A percentile compares a stretch with the other conserved stretches of the same genome.
Conservation (phyloP, 2,113 vertebrate species). For the Triplophysa siluroides region DNA sequence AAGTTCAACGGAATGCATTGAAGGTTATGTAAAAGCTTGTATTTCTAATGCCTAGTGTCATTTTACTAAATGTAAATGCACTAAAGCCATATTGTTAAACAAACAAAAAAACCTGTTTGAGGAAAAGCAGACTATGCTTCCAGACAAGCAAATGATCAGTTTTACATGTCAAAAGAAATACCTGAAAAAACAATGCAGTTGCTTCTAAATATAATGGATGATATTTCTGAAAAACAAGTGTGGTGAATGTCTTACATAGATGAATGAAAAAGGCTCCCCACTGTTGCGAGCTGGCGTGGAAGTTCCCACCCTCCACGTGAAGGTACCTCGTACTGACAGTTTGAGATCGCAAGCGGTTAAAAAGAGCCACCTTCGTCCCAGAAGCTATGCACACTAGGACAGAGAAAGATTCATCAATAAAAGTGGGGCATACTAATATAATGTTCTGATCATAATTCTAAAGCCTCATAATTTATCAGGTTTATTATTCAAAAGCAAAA, state of each 20-base stretch:
- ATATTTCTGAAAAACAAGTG: background rate
- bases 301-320: conserved; percentile 97
- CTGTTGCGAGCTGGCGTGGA: conserved; percentile 96
- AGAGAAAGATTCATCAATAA: conserved; percentile 1
- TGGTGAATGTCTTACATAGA: conserved; percentile 82
- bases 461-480: background rate
- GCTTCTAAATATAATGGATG: background rate
- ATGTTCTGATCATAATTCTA: background rate
- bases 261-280: conserved; percentile 98
- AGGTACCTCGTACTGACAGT: conserved; percentile 97
- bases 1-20: no score
- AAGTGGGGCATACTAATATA: background rate
- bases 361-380: conserved; percentile 96
- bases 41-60: no score
- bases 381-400: conserved; percentile 94
- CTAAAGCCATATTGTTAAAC: no score
- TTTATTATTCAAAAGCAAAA: background rate
- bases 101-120: no score
- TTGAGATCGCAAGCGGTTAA: conserved; percentile 95
- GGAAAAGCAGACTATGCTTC: no score
- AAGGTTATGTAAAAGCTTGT: no score
- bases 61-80: no score
- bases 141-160: background rate
- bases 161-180: background rate
- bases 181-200: background rate